Evolutionary conservation across 2,113 vertebrate genomes (phyloP), one percentile per base, ranked within the genome.

Genomic region (Tupaia chinensis): DNA sequence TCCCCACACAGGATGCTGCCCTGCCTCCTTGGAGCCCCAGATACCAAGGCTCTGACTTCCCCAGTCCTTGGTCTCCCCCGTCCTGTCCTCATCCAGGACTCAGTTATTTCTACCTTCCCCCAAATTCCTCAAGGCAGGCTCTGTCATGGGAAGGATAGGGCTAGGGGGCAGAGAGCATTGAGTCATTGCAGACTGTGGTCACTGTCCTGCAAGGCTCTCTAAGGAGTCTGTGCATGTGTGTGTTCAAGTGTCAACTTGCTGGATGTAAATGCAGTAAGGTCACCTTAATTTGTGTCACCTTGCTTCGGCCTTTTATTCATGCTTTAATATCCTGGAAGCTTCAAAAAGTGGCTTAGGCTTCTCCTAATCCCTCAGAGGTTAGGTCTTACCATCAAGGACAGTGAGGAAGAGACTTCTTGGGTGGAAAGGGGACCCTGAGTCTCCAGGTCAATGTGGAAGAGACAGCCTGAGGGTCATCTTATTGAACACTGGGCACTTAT

Each of bases 1-100:
- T 11, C 8, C 7, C 19, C 34, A 14, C 15, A 53, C 7, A 0
- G 56, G 54, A 4, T 0, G 2, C 23, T 27, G 1, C 9, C 82
- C 54, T 29, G 22, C 44, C 7, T 89, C 58, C 25, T 32, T 66
- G 65, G 27, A 92, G 13, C n/a, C 16, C 9, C 58, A 74, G n/a
- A 19, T 14, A 8, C 44, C 34, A 12, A 12, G 53, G 32, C 23
- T 44, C 79, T 1, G 12, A 3, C 17, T 7, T 22, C 34, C 25
- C n/a, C 9, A 12, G 58, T 9, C 69, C 23, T 19, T 34, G 4
- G 22, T 65, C 44, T 32, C 58, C 56, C 25, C 54, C 29, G 29
- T 27, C 13, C 10, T 10, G 3, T 44, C 44, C 44, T 44, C 44
- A 44, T 44, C 44, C 44, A 44, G 25, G n/a, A 58, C 29, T n/a